A percentile compares a stretch with the other conserved stretches of the same genome.
phyloP scores from a whole-genome alignment of 2,888 invertebrate genomes.

The Amiota minor region DNA sequence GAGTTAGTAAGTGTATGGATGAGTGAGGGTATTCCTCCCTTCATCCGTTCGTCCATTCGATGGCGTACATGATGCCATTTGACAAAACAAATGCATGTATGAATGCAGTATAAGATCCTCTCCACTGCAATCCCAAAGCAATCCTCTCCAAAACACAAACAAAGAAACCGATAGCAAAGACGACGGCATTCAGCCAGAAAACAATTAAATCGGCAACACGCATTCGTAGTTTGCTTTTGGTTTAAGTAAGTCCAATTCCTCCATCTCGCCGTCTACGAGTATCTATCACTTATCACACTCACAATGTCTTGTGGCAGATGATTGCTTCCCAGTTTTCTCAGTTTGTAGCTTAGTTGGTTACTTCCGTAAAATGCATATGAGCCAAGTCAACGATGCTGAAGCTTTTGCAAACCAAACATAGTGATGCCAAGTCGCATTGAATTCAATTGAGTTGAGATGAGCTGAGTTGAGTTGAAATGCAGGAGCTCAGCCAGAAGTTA shows the following conservation, averaged over 20 bases:
- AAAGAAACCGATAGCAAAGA: not conserved
- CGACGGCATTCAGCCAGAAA: conserved; percentile 37
- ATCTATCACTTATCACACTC: conserved; percentile 15
- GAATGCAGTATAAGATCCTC: conserved; percentile 16
- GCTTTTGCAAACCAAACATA: not conserved
- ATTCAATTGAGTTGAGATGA: not conserved
- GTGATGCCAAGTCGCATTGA: not conserved
- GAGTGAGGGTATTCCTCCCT: conserved; percentile 12
- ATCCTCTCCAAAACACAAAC: no score
- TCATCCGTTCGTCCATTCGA: not conserved
- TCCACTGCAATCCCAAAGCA: no score
- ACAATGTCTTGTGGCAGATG: not conserved
- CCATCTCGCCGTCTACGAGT: not conserved
- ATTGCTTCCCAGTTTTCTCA: conserved; percentile 16
- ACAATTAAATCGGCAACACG: conserved; percentile 47
- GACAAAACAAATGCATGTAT: conserved; percentile 32
- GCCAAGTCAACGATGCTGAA: not conserved
- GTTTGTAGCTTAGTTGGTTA: conserved; percentile 52
- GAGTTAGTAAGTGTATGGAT: not conserved
- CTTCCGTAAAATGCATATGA: conserved; percentile 50
- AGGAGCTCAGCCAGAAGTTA: not conserved
- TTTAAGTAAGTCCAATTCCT: not conserved
- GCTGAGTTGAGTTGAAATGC: conserved; percentile 34
- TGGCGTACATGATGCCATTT: not conserved
- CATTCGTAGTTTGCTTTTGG: conserved; percentile 32